phyloP scores from a whole-genome alignment of 1,140 invertebrate genomes.

The Drosophila lowei region DNA sequence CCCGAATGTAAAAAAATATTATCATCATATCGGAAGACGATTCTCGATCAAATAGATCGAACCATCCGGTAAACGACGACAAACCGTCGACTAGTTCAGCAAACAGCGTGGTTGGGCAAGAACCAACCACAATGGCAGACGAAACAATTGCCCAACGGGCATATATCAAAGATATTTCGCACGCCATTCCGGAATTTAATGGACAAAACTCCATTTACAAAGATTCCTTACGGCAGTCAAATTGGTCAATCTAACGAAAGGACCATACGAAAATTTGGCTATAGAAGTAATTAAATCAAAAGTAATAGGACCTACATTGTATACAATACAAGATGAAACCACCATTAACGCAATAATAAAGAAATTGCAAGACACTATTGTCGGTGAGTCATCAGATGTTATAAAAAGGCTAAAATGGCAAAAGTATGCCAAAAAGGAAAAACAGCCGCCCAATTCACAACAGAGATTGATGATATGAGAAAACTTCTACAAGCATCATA shows the following conservation, averaged over 20 bases:
- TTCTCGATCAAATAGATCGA: too few species aligned
- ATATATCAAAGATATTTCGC: constrained; percentile 2
- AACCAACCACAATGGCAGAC: neutral
- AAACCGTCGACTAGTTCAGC: too few species aligned
- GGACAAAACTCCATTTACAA: neutral
- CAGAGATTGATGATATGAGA: neutral
- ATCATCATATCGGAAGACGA: too few species aligned
- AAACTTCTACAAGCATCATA: constrained; percentile 2
- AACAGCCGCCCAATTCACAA: neutral
- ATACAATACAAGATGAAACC: too few species aligned
- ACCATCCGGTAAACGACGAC: too few species aligned
- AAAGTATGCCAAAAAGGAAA: neutral
- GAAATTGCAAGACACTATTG: too few species aligned
- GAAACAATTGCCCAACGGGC: constrained; percentile 5
- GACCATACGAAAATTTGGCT: neutral
- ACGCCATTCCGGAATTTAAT: constrained; percentile 3
- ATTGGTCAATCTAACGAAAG: neutral
- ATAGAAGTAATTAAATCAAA: constrained; percentile 13
- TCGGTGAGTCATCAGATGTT: neutral
- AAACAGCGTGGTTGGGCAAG: neutral
- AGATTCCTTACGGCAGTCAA: neutral
- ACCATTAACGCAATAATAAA: too few species aligned
- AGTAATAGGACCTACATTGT: neutral
- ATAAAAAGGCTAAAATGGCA: neutral
- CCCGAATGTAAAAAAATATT: too few species aligned